A percentile compares a stretch with the other conserved stretches of the same genome.
Conservation (phyloP, 1,140 invertebrate genomes). For the Listronotus bonariensis region DNA sequence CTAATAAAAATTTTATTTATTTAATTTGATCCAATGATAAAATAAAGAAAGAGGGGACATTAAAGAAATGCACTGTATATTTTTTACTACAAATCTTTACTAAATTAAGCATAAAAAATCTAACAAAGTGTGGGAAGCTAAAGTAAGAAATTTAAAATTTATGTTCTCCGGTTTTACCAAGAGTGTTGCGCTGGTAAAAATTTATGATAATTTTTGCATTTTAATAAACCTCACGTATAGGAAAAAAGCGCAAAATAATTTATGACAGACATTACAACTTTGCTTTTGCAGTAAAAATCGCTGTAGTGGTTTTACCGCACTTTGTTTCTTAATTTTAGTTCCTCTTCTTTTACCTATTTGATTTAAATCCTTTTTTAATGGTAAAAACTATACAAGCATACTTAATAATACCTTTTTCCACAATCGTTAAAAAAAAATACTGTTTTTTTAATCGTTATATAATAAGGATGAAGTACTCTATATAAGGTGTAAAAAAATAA, state of each 20-base stretch:
- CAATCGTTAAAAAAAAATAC: too few relatives aligned
- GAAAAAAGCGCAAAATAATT: slow-evolving; percentile 8
- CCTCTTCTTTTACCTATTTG: neutral
- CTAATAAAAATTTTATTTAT: too few relatives aligned
- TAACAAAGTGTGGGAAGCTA: slow-evolving; percentile 3
- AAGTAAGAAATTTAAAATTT: slow-evolving; percentile 10
- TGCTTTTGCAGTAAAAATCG: neutral
- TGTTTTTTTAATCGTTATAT: too few relatives aligned
- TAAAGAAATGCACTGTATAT: too few relatives aligned
- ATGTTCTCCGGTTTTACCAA: slow-evolving; percentile 1
- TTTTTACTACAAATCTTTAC: too few relatives aligned
- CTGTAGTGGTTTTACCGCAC: neutral
- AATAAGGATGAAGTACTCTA: too few relatives aligned
- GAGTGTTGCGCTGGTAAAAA: neutral
- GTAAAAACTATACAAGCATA: too few relatives aligned
- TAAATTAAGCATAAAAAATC: neutral
- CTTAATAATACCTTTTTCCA: too few relatives aligned
- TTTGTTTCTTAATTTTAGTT: neutral
- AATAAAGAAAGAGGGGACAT: too few relatives aligned
- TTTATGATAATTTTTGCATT: slow-evolving; percentile 15
- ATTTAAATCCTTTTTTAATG: neutral
- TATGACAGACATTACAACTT: slow-evolving; percentile 7
- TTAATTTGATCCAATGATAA: too few relatives aligned
- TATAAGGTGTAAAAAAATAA: too few relatives aligned
- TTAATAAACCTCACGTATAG: slow-evolving; percentile 10